Conservation (phyloP, 2,888 invertebrate species). For the Apodemia hepburni region DNA sequence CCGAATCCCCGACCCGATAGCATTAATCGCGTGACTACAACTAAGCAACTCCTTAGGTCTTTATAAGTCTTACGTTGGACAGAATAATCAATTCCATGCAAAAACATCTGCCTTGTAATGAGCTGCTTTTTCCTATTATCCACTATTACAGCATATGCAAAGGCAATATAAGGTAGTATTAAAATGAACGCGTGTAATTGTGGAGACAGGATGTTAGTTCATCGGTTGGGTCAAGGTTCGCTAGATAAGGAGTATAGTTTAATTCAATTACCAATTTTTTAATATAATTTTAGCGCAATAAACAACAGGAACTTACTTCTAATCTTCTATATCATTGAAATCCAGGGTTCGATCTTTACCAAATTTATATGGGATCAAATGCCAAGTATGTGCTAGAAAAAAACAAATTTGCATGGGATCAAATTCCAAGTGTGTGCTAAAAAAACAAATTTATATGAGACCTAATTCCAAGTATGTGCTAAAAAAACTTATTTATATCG, state of each 20-base stretch:
- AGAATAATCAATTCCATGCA: constrained; percentile 39
- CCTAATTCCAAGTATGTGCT: too few species aligned
- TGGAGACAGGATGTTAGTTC: background rate
- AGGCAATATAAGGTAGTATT: constrained; percentile 19
- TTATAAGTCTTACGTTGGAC: constrained; percentile 20
- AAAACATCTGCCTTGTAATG: constrained; percentile 33
- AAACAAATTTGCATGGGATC: too few species aligned
- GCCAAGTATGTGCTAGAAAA: too few species aligned
- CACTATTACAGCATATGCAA: constrained; percentile 9
- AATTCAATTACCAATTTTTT: background rate
- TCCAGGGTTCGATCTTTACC: too few species aligned
- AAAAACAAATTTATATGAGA: too few species aligned
- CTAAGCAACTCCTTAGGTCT: constrained; percentile 13
- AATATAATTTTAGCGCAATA: background rate
- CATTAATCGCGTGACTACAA: constrained; percentile 25
- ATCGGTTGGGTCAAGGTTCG: background rate
- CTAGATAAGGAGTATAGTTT: background rate
- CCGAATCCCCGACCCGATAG: constrained; percentile 53
- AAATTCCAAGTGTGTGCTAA: too few species aligned
- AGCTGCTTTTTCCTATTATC: constrained; percentile 27
- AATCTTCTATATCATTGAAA: too few species aligned
- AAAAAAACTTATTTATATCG: too few species aligned
- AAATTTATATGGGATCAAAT: too few species aligned
- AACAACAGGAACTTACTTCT: too few species aligned
- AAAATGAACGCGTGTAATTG: background rate